Conservation (phyloP, 2,113 vertebrate genomes). For the Glaucidium brasilianum region DNA sequence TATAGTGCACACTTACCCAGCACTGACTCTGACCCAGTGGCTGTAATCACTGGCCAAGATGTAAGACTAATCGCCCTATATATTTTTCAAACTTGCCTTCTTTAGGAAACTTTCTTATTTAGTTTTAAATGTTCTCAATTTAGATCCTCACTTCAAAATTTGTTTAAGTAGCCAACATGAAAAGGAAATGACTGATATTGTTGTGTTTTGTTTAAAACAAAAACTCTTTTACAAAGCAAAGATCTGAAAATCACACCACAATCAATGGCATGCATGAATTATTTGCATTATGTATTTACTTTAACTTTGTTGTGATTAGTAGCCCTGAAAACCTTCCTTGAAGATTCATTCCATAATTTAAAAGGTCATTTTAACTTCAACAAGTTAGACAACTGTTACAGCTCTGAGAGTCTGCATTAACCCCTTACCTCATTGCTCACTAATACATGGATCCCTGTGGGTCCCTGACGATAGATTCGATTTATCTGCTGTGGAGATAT, state of each 20-base stretch:
- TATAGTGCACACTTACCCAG: neutral
- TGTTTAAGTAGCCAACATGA: neutral
- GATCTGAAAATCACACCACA: neutral
- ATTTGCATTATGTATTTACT: neutral
- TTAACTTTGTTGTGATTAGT: neutral
- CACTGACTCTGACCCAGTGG: neutral
- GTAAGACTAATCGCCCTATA: neutral
- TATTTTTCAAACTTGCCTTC: neutral
- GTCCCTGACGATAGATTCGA: constrained; percentile 86
- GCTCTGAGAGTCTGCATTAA: neutral
- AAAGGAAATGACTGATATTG: neutral
- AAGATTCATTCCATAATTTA: neutral
- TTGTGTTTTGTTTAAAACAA: neutral
- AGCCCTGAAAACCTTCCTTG: neutral
- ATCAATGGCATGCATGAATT: neutral
- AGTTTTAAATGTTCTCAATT: neutral
- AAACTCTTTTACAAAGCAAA: neutral
- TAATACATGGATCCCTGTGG: constrained; percentile 87
- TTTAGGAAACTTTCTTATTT: neutral
- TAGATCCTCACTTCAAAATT: neutral
- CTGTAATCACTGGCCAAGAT: neutral
- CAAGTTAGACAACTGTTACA: neutral
- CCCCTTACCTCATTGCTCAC: constrained; percentile 89
- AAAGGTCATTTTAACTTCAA: neutral
- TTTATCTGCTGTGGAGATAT: constrained; percentile 88